A percentile compares a stretch with the other conserved stretches of the same genome.
Evolutionary conservation across 2,888 invertebrate genomes (phyloP).

Genomic region (Archaeoteleia sp.): DNA sequence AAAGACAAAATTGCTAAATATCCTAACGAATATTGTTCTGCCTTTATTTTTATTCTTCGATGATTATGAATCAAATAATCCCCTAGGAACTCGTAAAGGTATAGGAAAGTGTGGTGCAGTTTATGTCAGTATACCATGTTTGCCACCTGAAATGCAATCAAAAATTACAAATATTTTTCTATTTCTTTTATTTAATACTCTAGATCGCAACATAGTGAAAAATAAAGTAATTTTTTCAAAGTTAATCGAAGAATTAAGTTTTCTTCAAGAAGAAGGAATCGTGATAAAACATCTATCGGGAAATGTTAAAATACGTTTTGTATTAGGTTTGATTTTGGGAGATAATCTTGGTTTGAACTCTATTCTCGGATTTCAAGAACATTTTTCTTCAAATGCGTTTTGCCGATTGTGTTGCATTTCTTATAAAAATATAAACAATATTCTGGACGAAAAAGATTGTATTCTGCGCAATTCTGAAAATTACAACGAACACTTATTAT

Average conservation of each 20-base stretch:
- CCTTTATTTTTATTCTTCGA: conserved; percentile 9
- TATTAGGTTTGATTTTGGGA: conserved; percentile 3
- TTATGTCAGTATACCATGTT: conserved; percentile 12
- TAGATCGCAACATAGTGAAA: not conserved
- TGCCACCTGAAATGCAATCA: conserved; percentile 8
- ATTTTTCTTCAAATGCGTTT: conserved; percentile 2
- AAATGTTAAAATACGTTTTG: conserved; percentile 1
- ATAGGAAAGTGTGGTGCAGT: conserved; percentile 11
- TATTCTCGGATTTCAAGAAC: conserved; percentile 3
- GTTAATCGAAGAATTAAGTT: conserved; percentile 9
- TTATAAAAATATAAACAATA: conserved; percentile 1
- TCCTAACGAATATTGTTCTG: conserved; percentile 3
- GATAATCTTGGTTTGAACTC: conserved; percentile 11
- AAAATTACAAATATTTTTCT: conserved; percentile 7
- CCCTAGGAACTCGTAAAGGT: conserved; percentile 4
- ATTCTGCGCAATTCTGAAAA: conserved; percentile 4
- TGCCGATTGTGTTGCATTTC: conserved; percentile 3
- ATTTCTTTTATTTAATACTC: conserved; percentile 3
- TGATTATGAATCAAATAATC: conserved; percentile 10
- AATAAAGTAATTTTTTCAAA: conserved; percentile 8
- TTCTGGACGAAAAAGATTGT: conserved; percentile 29
- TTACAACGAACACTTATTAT: conserved; percentile 13
- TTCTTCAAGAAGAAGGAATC: conserved; percentile 3
- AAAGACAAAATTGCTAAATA: conserved; percentile 6
- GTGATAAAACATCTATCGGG: conserved; percentile 1